These are phyloP conservation scores for Amphibalanus amphitrite DNA, from an alignment of 1,140 invertebrate species.

Conservation along the genomic window DNA sequence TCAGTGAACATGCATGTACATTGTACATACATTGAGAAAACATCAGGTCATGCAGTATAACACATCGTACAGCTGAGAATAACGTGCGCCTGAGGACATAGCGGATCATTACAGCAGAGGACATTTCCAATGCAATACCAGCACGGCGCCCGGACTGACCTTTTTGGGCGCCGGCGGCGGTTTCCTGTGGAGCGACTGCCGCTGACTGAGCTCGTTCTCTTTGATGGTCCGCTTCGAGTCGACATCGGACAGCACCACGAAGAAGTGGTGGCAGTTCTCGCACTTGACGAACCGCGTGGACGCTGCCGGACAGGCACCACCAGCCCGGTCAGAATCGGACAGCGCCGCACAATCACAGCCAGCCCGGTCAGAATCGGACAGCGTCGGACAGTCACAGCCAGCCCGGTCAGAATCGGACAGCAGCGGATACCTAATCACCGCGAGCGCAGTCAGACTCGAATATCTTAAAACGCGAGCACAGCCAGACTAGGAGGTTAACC, in stretches of 20 bases:
- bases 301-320: constrained; percentile 16
- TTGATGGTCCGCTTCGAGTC: constrained; percentile 35
- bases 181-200: constrained; percentile 39
- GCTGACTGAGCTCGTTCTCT: constrained; percentile 13
- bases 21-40: too few species aligned
- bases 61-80: too few species aligned
- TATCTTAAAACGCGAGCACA: background rate
- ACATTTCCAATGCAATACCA: too few species aligned
- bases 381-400: constrained; percentile 11
- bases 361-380: background rate
- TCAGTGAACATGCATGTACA: too few species aligned
- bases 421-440: background rate
- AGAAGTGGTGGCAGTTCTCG: constrained; percentile 95
- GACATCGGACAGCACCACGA: constrained; percentile 84
- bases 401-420: too few species aligned
- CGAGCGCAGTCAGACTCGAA: constrained; percentile 5
- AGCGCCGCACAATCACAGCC: too few species aligned
- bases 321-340: background rate
- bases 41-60: too few species aligned
- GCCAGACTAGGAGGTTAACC: constrained; percentile 23
- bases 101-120: too few species aligned
- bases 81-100: too few species aligned
- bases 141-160: constrained; percentile 27
- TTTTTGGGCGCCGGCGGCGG: constrained; percentile 86
- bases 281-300: constrained; percentile 78